Base-by-base conservation (phyloP, 2,113 vertebrate species). In the Etheostoma cragini region DNA sequence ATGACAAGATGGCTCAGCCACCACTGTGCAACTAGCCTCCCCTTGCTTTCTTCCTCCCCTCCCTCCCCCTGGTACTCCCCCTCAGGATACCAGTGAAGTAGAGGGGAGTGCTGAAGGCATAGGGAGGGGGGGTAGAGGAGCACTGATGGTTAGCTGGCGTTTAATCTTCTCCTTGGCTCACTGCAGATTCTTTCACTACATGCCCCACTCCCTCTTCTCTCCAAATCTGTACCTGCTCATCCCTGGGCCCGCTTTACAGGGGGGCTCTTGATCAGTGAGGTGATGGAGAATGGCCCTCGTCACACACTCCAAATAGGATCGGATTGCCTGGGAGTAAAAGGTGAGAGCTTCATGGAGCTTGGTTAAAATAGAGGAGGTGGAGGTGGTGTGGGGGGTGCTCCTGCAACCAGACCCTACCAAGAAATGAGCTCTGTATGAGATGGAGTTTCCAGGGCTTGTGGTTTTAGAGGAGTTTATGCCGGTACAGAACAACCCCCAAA, bases 1-100 rank as follows among this genome's bases (percentile, higher is more conserved):
- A 95, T 90, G 93, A 94, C 93, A 95, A 93, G 93, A 91, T 93
- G 92, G 92, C 92, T 91, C 87, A 91, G 87, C 89, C 81, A 88
- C 86, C 78, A 90, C 92, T 89, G 86, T 90, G 91, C 91, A 87
- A 84, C 82, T 33, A 68, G 83, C 85, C 72, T 82, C 83, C 87
- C 72, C 71, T 66, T 63, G 47, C 79, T 68, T 76, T 72, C 63
- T 72, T 57, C 50, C 74, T 60, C 58, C 52, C 78, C 69, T 21
- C 65, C 70, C 47, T 63, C 52, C 80, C 78, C 67, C 78, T 54
- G 67, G 64, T 76, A 38, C 80, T 60, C 83, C 82, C 91, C 83
- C 78, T 72, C 53, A 73, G 88, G 92, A 90, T 87, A 89, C 73
- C 79, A 91, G 86, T 84, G 78, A 87, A 83, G 84, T 90, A 83